These are phyloP conservation scores for Nipponacmea schrenckii DNA, from an alignment of 2,888 invertebrate genomes.

Conservation along the genomic window DNA sequence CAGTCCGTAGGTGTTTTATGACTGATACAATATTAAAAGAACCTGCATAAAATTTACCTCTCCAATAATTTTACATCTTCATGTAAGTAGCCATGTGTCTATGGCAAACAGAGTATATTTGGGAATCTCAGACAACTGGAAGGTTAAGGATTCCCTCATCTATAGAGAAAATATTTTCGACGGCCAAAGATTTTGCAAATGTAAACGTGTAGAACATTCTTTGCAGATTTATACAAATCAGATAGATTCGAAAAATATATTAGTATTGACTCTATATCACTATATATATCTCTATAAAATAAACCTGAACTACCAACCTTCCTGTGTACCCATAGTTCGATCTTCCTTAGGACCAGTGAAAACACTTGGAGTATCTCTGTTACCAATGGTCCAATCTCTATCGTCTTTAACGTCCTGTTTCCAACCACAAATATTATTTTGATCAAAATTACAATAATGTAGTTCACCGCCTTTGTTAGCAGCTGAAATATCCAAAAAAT, in stretches of 20 bases:
- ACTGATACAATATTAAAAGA: neutral
- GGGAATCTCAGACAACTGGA: too few relatives aligned
- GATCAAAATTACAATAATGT: conserved; percentile 27
- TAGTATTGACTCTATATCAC: too few relatives aligned
- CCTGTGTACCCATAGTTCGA: conserved; percentile 36
- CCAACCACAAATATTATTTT: conserved; percentile 28
- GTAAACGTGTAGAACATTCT: too few relatives aligned
- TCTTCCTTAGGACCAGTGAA: conserved; percentile 39
- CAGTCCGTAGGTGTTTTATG: neutral
- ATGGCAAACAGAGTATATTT: too few relatives aligned
- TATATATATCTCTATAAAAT: too few relatives aligned
- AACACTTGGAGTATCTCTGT: conserved; percentile 33
- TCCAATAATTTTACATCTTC: neutral
- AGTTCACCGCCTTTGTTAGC: conserved; percentile 14
- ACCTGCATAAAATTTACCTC: neutral
- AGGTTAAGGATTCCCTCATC: too few relatives aligned
- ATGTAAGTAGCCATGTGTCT: too few relatives aligned
- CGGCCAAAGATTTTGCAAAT: too few relatives aligned
- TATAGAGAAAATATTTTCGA: too few relatives aligned
- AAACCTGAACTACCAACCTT: conserved; percentile 24
- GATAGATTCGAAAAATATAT: too few relatives aligned
- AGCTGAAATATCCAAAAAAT: neutral
- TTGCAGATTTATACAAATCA: too few relatives aligned
- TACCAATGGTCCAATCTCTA: conserved; percentile 33
- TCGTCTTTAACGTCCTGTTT: conserved; percentile 30